These are phyloP conservation scores for Leistus spinibarbis DNA, from an alignment of 2,888 invertebrate species.

Conservation along the genomic window DNA sequence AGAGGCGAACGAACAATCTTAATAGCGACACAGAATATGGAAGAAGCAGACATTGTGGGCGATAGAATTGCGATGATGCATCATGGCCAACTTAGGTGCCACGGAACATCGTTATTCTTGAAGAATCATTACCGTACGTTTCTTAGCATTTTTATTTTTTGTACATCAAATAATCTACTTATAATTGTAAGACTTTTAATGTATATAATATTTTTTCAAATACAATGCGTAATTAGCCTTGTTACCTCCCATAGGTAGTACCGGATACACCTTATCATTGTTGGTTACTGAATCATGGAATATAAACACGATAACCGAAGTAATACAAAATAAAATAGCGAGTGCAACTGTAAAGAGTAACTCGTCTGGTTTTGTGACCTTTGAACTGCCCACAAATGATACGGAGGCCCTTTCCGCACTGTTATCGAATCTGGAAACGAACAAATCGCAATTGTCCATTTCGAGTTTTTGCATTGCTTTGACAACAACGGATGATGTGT, in stretches of 20 bases:
- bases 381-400: conserved; percentile 63
- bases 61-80: conserved; percentile 89
- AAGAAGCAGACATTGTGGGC: conserved; percentile 91
- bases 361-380: conserved; percentile 58
- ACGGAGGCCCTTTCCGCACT: conserved; percentile 64
- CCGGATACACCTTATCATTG: conserved; percentile 63
- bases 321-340: conserved; percentile 55
- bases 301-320: conserved; percentile 47
- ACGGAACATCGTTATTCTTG: conserved; percentile 82
- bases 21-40: conserved; percentile 94
- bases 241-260: too few species aligned
- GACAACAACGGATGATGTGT: conserved; percentile 93
- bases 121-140: conserved; percentile 69
- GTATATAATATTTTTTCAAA: too few species aligned
- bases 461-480: conserved; percentile 80
- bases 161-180: too few species aligned
- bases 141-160: too few species aligned
- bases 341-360: conserved; percentile 55
- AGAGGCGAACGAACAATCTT: conserved; percentile 79
- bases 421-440: conserved; percentile 67
- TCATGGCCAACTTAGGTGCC: conserved; percentile 73
- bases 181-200: too few species aligned
- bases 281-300: conserved; percentile 17
- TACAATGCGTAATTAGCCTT: too few species aligned
- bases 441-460: conserved; percentile 67